phyloP scores from a whole-genome alignment of 2,113 vertebrate genomes.

The Sinocyclocheilus anshuiensis region DNA sequence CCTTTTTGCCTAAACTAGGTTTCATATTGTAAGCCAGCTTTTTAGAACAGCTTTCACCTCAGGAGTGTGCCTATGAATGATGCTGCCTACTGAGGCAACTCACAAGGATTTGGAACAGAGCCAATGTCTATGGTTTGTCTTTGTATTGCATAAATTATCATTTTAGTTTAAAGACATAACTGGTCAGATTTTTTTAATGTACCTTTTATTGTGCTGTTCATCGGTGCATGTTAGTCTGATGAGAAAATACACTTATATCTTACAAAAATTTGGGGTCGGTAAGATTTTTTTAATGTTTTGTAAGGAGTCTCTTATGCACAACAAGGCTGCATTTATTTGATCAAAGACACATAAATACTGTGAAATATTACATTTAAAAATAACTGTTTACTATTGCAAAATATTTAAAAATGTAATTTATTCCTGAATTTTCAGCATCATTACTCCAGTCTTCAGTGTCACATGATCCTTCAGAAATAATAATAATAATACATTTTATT shows the following conservation, averaged over 20 bases:
- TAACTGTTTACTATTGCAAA: not conserved
- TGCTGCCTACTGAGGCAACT: not conserved
- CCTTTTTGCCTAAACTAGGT: too few relatives aligned
- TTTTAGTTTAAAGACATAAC: not conserved
- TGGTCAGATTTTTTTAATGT: not conserved
- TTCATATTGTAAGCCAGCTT: too few relatives aligned
- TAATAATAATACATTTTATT: too few relatives aligned
- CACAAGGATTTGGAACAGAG: not conserved
- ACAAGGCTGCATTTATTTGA: not conserved
- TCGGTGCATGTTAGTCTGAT: not conserved
- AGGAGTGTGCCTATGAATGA: not conserved
- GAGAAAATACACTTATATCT: not conserved
- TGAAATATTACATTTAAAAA: not conserved
- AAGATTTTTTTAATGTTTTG: not conserved
- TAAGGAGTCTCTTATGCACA: not conserved
- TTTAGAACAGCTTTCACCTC: not conserved
- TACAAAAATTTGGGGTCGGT: too few relatives aligned
- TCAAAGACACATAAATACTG: not conserved
- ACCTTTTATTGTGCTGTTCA: not conserved
- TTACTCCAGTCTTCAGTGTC: not conserved
- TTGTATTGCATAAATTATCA: not conserved
- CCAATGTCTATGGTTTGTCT: not conserved
- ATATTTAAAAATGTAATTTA: not conserved
- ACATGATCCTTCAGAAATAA: not conserved
- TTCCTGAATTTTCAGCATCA: not conserved